Evolutionary conservation across 2,888 invertebrate genomes (phyloP), one percentile per base, ranked within the genome.

Genomic region (Pristionchus maxplancki): DNA sequence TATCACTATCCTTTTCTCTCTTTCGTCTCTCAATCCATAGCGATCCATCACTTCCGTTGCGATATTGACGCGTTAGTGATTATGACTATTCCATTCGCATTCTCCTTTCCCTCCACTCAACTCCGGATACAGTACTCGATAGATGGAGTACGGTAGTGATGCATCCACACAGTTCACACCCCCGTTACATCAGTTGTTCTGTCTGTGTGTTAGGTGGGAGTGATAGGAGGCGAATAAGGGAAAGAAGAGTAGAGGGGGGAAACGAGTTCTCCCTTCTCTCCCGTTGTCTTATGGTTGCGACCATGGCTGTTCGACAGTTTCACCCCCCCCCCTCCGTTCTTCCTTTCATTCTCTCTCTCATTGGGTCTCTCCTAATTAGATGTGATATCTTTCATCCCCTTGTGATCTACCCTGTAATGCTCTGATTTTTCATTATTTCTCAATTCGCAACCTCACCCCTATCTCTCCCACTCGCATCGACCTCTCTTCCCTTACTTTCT

Each of bases 231-330:
- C 37, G 50, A 50, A 83, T 83, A 53, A 83, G 82, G 82, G 82
- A 78, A 40, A 40, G 37, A 40, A 31, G 44, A 81, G 81, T 4
- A 40, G 82, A 50, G 82, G 34, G 82, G 82, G 34, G 31, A 44
- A 50, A 53, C 50, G 40, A n/a, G 44, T 44, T 78, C 44, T 78
- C 78, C 24, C 28, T 28, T 83, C 82, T 50, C 53, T 83, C 82
- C 82, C 53, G 82, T 83, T 83, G 82, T 83, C 82, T 83, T 53
- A 78, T 78, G 78, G 78, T 78, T 83, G 53, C 82, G 50, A 83
- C 82, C 53, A 53, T 83, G 82, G 31, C 34, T 83, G 82, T 83
- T 83, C 82, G 53, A 83, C 82, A 83, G 82, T 83, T 83, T 83
- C 82, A 53, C 53, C 20, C 78, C 67, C 44, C 82, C 34, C 53